Evolutionary conservation across 1,140 invertebrate species (phyloP).

Genomic region (Helicoverpa zea): DNA sequence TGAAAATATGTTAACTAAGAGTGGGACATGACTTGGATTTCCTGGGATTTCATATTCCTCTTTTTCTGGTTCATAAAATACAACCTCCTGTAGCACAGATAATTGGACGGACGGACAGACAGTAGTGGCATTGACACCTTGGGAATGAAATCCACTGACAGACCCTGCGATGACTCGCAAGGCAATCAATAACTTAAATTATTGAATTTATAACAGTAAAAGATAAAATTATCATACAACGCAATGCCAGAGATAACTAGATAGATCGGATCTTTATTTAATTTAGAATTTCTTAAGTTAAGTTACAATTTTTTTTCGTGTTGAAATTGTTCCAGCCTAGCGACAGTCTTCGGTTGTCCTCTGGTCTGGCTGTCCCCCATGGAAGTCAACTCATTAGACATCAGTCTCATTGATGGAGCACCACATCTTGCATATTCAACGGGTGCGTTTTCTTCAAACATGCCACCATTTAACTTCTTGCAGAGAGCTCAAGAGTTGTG

Average conservation of each 20-base stretch:
- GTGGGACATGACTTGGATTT: no score
- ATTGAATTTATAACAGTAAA: no score
- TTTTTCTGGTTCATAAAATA: no score
- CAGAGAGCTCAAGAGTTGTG: constrained; percentile 55
- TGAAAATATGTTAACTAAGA: no score
- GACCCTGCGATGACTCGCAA: not conserved
- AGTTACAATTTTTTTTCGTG: not conserved
- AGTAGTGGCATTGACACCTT: no score
- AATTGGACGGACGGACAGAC: no score
- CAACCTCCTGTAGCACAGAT: no score
- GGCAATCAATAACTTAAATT: no score
- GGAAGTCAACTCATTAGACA: constrained; percentile 53
- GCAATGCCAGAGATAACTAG: no score
- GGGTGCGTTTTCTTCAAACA: constrained; percentile 54
- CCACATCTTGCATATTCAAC: constrained; percentile 59
- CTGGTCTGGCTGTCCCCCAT: constrained; percentile 58
- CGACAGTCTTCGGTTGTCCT: constrained; percentile 56
- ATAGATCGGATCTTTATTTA: not conserved
- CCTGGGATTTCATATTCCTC: no score
- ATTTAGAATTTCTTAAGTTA: not conserved
- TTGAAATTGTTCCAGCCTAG: constrained; percentile 45
- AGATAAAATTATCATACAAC: no score
- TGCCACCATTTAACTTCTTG: constrained; percentile 54
- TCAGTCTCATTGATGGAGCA: constrained; percentile 56
- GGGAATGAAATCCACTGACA: no score